Conservation (phyloP, 92 coral and sea anemone genomes). For the Paramuricea clavata region DNA sequence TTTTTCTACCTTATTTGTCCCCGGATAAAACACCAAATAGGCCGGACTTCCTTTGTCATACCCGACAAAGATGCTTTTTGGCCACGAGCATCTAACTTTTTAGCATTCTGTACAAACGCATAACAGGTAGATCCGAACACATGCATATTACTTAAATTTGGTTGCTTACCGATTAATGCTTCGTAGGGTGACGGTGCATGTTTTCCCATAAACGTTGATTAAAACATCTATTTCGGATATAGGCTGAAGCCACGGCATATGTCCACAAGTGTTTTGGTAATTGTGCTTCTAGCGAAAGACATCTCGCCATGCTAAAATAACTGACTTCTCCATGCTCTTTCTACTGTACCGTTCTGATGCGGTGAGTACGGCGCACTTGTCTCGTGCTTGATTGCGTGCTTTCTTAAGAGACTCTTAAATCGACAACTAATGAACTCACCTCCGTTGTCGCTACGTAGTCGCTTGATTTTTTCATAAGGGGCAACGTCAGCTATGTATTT, state of each 20-base stretch:
- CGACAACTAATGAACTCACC: slow-evolving; percentile 36
- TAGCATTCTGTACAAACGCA: slow-evolving; percentile 60
- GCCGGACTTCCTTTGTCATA: slow-evolving; percentile 56
- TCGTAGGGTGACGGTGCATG: slow-evolving; percentile 60
- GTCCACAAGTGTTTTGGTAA: slow-evolving; percentile 35
- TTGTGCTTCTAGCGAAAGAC: slow-evolving; percentile 36
- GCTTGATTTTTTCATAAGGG: slow-evolving; percentile 53
- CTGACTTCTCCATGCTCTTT: slow-evolving; percentile 60
- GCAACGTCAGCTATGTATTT: slow-evolving; percentile 53
- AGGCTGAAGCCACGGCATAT: slow-evolving; percentile 41
- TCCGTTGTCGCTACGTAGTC: slow-evolving; percentile 56
- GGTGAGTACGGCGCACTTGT: slow-evolving; percentile 63
- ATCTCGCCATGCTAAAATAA: slow-evolving; percentile 53
- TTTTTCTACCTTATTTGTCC: slow-evolving; percentile 25
- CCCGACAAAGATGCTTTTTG: slow-evolving; percentile 48
- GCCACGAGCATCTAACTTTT: slow-evolving; percentile 53
- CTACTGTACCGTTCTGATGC: slow-evolving; percentile 66
- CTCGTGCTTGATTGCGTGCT: slow-evolving; percentile 55
- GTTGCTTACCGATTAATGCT: slow-evolving; percentile 56
- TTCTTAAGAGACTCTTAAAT: slow-evolving; percentile 44
- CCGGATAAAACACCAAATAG: slow-evolving; percentile 54
- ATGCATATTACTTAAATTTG: slow-evolving; percentile 60
- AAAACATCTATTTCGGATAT: slow-evolving; percentile 27
- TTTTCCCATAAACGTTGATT: slow-evolving; percentile 51
- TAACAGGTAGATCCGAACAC: slow-evolving; percentile 54